Evolutionary conservation across 37 sponge, comb jelly and placozoan genomes (phyloP).

Genomic region (Beroe forskalii): DNA sequence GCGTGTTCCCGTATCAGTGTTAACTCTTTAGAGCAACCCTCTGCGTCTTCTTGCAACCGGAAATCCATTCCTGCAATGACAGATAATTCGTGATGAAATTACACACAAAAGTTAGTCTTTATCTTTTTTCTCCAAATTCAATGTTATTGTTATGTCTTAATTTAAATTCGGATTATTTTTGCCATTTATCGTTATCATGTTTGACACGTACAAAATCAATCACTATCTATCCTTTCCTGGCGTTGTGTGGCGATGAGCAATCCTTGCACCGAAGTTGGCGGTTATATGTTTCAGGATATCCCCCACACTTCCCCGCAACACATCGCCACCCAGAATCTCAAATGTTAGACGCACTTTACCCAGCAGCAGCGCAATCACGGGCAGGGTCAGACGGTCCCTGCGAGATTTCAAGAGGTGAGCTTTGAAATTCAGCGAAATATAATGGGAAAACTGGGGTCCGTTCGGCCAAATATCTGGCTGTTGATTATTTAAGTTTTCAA

Average conservation of each 20-base stretch:
- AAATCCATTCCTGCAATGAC: not conserved
- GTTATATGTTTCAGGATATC: slow-evolving; percentile 2
- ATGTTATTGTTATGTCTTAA: too few relatives aligned
- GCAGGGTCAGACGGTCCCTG: slow-evolving; percentile 35
- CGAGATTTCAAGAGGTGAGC: too few relatives aligned
- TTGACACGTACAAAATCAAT: too few relatives aligned
- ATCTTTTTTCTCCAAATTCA: too few relatives aligned
- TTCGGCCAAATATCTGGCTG: too few relatives aligned
- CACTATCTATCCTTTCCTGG: slow-evolving; percentile 9
- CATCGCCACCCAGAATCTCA: not conserved
- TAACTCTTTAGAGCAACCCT: not conserved
- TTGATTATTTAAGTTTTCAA: too few relatives aligned
- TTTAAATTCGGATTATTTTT: too few relatives aligned
- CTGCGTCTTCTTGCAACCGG: slow-evolving; percentile 3
- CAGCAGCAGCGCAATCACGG: not conserved
- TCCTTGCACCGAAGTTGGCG: slow-evolving; percentile 8
- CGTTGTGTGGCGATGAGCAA: not conserved
- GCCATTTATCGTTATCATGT: too few relatives aligned
- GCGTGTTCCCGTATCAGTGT: not conserved
- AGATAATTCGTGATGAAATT: too few relatives aligned
- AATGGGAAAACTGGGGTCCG: too few relatives aligned
- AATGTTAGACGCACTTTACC: not conserved
- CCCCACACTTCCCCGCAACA: slow-evolving; percentile 21
- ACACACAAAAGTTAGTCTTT: too few relatives aligned
- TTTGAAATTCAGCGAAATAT: too few relatives aligned